These are phyloP conservation scores for Chymomyza procnemis DNA, from an alignment of 2,888 invertebrate species.

Conservation along the genomic window DNA sequence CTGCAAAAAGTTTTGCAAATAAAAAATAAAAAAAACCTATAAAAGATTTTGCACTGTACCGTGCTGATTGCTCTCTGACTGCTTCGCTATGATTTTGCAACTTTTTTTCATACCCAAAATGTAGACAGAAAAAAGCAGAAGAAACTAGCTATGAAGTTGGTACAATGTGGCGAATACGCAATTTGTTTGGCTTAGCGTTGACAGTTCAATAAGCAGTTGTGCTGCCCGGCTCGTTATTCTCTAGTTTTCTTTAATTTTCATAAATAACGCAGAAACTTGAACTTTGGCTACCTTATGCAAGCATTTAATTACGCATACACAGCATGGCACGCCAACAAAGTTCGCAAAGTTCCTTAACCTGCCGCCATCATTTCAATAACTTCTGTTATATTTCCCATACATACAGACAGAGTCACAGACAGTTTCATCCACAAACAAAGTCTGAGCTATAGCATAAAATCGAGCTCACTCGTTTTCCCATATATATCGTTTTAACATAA, in stretches of 20 bases:
- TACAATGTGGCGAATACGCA: constrained; percentile 46
- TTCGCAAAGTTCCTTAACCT: constrained; percentile 65
- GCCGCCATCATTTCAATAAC: constrained; percentile 59
- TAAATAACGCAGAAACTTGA: constrained; percentile 58
- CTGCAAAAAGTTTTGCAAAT: not conserved
- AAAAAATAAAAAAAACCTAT: not conserved
- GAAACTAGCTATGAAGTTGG: not conserved
- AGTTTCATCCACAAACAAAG: not conserved
- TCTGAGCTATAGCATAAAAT: constrained; percentile 29
- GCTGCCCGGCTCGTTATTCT: constrained; percentile 5
- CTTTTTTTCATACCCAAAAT: constrained; percentile 27
- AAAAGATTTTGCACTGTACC: constrained; percentile 12
- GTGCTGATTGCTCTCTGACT: constrained; percentile 43
- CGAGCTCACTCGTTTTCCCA: constrained; percentile 40
- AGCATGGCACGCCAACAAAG: constrained; percentile 28
- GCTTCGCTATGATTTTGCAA: constrained; percentile 59
- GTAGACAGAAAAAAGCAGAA: not conserved
- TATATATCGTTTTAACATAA: constrained; percentile 76
- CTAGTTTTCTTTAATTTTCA: constrained; percentile 63
- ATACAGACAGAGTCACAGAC: constrained; percentile 20
- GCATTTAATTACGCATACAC: constrained; percentile 75
- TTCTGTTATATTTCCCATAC: constrained; percentile 65
- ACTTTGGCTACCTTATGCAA: constrained; percentile 52
- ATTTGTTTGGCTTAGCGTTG: constrained; percentile 71
- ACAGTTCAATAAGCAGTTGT: constrained; percentile 65